phyloP scores from a whole-genome alignment of 2,797 vertebrate species.

The Acipenser oxyrinchus region DNA sequence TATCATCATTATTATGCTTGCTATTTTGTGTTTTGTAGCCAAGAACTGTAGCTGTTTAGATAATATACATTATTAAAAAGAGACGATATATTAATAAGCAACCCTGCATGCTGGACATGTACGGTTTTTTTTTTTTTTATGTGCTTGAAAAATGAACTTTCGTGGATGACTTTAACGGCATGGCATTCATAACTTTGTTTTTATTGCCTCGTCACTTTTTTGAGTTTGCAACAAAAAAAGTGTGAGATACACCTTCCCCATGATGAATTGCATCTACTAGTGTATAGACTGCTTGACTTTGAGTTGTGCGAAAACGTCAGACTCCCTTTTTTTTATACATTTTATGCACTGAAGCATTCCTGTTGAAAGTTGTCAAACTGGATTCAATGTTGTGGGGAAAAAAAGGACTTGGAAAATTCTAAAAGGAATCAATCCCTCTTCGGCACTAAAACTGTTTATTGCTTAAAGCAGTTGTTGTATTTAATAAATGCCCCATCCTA shows the following conservation, averaged over 20 bases:
- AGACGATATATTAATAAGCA: conserved; percentile 85
- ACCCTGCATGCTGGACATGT: conserved; percentile 99
- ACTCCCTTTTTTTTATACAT: conserved; percentile 63
- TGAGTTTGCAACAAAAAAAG: conserved; percentile 85
- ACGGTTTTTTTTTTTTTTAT: conserved; percentile 66
- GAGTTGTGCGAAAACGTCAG: conserved; percentile 71
- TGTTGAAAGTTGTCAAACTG: conserved; percentile 67
- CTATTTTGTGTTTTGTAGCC: conserved; percentile 80
- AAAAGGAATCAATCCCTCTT: conserved; percentile 50
- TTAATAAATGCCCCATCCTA: conserved; percentile 64
- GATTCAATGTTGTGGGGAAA: conserved; percentile 57
- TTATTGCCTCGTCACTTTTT: conserved; percentile 87
- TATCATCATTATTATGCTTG: conserved; percentile 86
- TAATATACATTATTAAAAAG: conserved; percentile 70
- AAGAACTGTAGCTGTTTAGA: conserved; percentile 74
- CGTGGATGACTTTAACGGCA: conserved; percentile 84
- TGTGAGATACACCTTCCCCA: conserved; percentile 72
- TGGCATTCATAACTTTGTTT: conserved; percentile 87
- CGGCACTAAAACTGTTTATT: conserved; percentile 68
- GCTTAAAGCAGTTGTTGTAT: conserved; percentile 74
- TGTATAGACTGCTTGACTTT: conserved; percentile 67
- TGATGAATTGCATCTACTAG: conserved; percentile 67
- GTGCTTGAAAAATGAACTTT: conserved; percentile 82
- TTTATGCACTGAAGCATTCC: conserved; percentile 73
- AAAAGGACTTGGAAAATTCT: conserved; percentile 53